Conservation (phyloP, 2,113 vertebrate species). For the Eudyptes chrysolophus region DNA sequence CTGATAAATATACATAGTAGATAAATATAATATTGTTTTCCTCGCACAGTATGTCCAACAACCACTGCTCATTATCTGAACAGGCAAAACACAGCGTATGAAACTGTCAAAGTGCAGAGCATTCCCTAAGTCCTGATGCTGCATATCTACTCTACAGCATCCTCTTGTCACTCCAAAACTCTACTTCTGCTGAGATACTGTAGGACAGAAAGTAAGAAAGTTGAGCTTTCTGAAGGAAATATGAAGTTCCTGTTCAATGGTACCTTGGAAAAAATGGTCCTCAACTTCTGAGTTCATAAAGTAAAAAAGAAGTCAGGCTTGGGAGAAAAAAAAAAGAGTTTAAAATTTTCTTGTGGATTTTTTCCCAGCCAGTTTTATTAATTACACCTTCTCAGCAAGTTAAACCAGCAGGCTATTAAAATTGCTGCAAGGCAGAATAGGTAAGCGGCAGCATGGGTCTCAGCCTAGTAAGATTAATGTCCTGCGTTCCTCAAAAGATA, state of each 20-base stretch:
- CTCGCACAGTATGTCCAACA: background rate
- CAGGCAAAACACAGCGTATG: background rate
- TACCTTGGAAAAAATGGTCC: background rate
- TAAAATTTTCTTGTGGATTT: background rate
- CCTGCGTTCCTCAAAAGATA: constrained; percentile 10
- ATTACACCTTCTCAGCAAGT: constrained; percentile 63
- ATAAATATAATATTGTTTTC: background rate
- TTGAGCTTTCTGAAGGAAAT: background rate
- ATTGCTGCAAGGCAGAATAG: constrained; percentile 47
- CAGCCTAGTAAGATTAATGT: constrained; percentile 53
- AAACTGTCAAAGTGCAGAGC: background rate
- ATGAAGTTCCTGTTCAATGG: background rate
- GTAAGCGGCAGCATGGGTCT: constrained; percentile 28
- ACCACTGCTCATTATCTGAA: background rate
- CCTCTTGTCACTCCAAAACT: background rate
- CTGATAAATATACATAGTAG: background rate
- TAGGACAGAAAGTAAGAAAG: background rate
- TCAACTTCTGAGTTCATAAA: background rate
- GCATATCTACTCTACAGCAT: background rate
- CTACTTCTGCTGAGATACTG: background rate
- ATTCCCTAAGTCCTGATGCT: background rate
- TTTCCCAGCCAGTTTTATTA: constrained; percentile 44
- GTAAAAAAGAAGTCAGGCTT: background rate
- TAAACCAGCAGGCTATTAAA: constrained; percentile 53
- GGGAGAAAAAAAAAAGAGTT: background rate